Evolutionary conservation across 2,888 invertebrate genomes (phyloP).

Genomic region (Amphipoea lucens): DNA sequence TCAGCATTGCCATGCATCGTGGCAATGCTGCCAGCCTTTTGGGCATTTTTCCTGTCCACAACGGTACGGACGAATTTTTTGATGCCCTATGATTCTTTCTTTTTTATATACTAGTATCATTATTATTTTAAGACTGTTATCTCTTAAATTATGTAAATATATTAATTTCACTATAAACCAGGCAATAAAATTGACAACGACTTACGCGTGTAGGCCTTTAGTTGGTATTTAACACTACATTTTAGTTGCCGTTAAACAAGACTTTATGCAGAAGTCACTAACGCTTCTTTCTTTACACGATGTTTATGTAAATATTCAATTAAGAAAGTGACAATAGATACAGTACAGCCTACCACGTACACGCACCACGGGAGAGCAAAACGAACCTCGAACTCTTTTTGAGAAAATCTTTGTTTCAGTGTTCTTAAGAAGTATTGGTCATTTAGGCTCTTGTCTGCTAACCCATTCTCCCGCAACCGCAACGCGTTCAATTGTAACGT

Average conservation of each 20-base stretch:
- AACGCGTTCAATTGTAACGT: conserved; percentile 37
- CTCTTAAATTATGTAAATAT: too few relatives aligned
- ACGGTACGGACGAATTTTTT: too few relatives aligned
- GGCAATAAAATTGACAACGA: neutral
- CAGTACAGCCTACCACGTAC: conserved; percentile 46
- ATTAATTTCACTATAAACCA: too few relatives aligned
- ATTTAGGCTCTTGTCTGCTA: conserved; percentile 46
- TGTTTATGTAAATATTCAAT: conserved; percentile 44
- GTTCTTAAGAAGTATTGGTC: conserved; percentile 40
- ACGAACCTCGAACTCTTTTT: conserved; percentile 48
- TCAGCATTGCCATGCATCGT: too few relatives aligned
- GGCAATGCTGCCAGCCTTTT: neutral
- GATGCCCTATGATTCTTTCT: too few relatives aligned
- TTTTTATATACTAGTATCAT: too few relatives aligned
- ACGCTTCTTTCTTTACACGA: conserved; percentile 15
- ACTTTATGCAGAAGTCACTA: neutral
- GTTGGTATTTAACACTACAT: too few relatives aligned
- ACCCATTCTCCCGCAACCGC: conserved; percentile 52
- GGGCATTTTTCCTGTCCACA: neutral
- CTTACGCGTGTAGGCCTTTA: neutral
- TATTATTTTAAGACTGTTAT: too few relatives aligned
- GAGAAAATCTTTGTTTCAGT: conserved; percentile 44
- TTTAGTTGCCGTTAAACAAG: neutral
- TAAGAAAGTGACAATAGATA: conserved; percentile 46
- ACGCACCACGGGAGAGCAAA: conserved; percentile 60